Evolutionary conservation across 2,797 vertebrate species (phyloP).

Genomic region (Dromococcyx pavoninus): DNA sequence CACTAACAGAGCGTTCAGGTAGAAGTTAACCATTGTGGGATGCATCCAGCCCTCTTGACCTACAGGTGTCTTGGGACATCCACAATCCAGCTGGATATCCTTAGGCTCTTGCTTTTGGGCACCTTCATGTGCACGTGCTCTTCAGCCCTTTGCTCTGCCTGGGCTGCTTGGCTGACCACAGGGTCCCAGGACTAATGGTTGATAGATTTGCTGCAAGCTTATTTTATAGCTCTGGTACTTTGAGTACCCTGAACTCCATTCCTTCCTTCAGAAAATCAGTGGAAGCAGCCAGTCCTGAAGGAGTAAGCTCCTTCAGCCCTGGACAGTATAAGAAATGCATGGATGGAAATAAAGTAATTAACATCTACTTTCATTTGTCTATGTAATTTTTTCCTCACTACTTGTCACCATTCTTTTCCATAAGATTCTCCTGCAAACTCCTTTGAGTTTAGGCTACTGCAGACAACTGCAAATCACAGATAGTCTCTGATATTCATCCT

Average conservation of each 20-base stretch:
- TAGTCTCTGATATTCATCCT: not conserved
- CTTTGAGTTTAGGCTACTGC: not conserved
- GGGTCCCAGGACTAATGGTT: not conserved
- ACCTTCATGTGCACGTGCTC: not conserved
- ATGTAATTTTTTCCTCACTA: not conserved
- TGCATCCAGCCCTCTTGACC: not conserved
- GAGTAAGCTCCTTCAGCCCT: not conserved
- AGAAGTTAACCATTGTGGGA: not conserved
- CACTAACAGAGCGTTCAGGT: fast-evolving
- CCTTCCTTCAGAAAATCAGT: not conserved
- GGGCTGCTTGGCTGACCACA: not conserved
- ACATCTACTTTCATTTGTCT: not conserved
- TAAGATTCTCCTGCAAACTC: not conserved
- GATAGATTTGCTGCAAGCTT: not conserved
- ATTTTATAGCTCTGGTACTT: not conserved
- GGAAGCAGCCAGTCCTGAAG: not conserved
- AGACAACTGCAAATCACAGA: not conserved
- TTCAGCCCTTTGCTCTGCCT: not conserved
- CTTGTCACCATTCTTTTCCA: not conserved
- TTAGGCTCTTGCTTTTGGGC: not conserved
- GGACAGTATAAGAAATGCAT: not conserved
- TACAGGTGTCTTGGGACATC: not conserved
- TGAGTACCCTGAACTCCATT: not conserved
- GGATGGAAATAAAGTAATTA: not conserved
- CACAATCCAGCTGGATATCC: not conserved